phyloP scores from a whole-genome alignment of 1,140 invertebrate species.

The Drosophila melanogaster region Release_6_plus_ISO1_MT NT_033777.3:23988501-23989000 shows the following conservation, averaged over 20 bases:
- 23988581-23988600: constrained; percentile 57
- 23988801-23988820: constrained; percentile 22
- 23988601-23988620: constrained; percentile 66
- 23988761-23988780: constrained; percentile 2
- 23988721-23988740: constrained; percentile 62
- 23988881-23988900: constrained; percentile 54
- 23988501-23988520: constrained; percentile 40
- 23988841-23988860: constrained; percentile 52
- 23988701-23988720: constrained; percentile 62
- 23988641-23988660: constrained; percentile 79
- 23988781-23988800: constrained; percentile 4
- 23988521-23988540: constrained; percentile 46
- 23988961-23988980: constrained; percentile 35
- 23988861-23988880: constrained; percentile 59
- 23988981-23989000: constrained; percentile 55
- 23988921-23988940: constrained; percentile 30
- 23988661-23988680: constrained; percentile 76
- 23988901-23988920: constrained; percentile 36
- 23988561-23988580: constrained; percentile 54
- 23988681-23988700: constrained; percentile 81
- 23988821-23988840: constrained; percentile 48
- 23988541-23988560: constrained; percentile 47
- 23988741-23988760: constrained; percentile 4
- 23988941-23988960: constrained; percentile 36
- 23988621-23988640: constrained; percentile 80